Conservation (phyloP, 2,888 invertebrate species). For the Tipula vernalis region DNA sequence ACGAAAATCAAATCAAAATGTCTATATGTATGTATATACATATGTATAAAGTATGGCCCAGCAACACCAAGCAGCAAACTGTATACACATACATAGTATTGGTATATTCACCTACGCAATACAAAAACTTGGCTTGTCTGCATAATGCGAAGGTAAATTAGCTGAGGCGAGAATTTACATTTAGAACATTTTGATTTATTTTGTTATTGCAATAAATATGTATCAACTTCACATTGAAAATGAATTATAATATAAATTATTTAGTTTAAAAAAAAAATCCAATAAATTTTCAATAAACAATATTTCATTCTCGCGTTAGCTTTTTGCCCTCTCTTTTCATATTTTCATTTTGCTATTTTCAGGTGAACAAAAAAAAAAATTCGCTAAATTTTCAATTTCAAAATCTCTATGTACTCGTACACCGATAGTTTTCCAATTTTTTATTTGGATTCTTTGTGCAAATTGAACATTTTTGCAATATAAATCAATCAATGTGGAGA, state of each 20-base stretch:
- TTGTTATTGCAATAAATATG: not conserved
- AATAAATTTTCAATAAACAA: not conserved
- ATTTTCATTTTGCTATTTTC: not conserved
- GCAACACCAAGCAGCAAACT: not conserved
- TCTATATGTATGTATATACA: not conserved
- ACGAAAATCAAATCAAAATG: not conserved
- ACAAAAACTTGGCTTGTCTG: not conserved
- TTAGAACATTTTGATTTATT: not conserved
- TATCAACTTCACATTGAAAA: not conserved
- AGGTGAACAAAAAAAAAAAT: not conserved
- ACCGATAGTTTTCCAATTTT: not conserved
- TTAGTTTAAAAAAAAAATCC: not conserved
- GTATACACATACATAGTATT: not conserved
- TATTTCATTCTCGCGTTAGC: not conserved
- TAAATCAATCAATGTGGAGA: not conserved
- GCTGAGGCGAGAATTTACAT: not conserved
- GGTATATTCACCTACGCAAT: not conserved
- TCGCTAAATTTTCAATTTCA: not conserved
- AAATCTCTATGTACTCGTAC: not conserved
- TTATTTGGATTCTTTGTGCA: not conserved
- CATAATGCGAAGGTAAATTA: not conserved
- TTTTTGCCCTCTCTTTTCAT: not conserved
- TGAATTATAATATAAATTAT: not conserved
- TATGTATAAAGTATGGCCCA: not conserved
- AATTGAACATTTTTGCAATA: not conserved